These are phyloP conservation scores for Antennarius maculatus DNA, from an alignment of 2,797 vertebrate species.

Conservation along the genomic window DNA sequence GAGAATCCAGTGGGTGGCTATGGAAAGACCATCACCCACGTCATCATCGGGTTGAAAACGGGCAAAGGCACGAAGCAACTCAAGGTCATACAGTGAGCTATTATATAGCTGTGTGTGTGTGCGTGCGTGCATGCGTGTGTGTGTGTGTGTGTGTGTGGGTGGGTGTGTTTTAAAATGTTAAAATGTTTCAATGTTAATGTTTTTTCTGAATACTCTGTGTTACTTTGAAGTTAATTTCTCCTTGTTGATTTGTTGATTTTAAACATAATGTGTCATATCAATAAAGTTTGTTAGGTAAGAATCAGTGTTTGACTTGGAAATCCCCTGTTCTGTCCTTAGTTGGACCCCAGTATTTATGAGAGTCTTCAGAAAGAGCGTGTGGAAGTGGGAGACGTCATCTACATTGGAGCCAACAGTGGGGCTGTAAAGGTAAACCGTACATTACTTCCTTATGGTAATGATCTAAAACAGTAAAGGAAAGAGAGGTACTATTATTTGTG, in stretches of 20 bases:
- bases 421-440: constrained; percentile 91
- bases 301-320: background rate
- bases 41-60: constrained; percentile 97
- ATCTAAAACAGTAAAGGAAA: too few relatives aligned
- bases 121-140: background rate
- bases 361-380: constrained; percentile 98
- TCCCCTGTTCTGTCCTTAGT: constrained; percentile 70
- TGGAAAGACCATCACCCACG: constrained; percentile 98
- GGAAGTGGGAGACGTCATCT: constrained; percentile 98
- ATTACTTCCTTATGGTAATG: background rate
- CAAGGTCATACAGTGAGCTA: constrained; percentile 82
- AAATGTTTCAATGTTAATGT: too few relatives aligned
- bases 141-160: background rate
- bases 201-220: too few relatives aligned
- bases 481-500: background rate
- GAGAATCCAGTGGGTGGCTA: constrained; percentile 99
- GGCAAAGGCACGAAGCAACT: constrained; percentile 98
- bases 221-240: too few relatives aligned
- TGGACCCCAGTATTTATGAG: constrained; percentile 99
- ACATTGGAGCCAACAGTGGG: constrained; percentile 98
- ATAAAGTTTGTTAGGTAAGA: background rate
- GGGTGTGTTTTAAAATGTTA: background rate
- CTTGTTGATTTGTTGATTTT: too few relatives aligned
- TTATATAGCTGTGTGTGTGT: background rate
- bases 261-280: too few relatives aligned